phyloP scores from a whole-genome alignment of 2,888 invertebrate species.

The Lithosia quadra region DNA sequence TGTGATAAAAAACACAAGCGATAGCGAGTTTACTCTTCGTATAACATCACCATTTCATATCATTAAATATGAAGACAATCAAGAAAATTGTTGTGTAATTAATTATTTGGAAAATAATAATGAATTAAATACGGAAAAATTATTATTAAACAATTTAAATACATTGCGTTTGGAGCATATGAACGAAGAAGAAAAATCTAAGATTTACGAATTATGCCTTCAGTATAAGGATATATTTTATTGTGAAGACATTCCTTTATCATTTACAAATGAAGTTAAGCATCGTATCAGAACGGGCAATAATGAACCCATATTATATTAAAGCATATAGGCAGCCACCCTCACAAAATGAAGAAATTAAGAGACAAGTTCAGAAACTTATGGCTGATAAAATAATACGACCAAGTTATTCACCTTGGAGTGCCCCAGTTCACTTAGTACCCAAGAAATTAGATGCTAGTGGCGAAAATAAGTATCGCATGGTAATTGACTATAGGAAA shows the following conservation, averaged over 20 bases:
- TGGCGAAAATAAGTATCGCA: slow-evolving; percentile 41
- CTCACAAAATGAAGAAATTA: too few species aligned
- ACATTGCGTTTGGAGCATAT: neutral
- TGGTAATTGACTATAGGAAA: neutral
- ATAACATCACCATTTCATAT: neutral
- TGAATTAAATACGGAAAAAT: neutral
- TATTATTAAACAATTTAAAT: neutral
- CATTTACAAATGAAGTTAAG: neutral
- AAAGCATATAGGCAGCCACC: slow-evolving; percentile 11
- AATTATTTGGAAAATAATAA: neutral
- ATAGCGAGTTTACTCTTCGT: too few species aligned
- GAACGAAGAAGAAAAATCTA: neutral
- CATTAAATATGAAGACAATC: neutral
- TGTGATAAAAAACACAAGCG: too few species aligned
- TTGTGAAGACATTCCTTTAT: neutral
- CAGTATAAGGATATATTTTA: neutral
- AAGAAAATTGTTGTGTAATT: neutral
- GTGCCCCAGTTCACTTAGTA: too few species aligned
- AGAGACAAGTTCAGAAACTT: too few species aligned
- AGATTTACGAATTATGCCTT: neutral
- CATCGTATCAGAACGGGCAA: neutral
- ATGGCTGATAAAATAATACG: slow-evolving; percentile 46
- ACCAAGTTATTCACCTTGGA: slow-evolving; percentile 56
- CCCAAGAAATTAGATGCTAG: too few species aligned
- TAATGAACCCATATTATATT: slow-evolving; percentile 9